Base-by-base conservation (phyloP, 2,888 invertebrate species). In the Andrena minutula region DNA sequence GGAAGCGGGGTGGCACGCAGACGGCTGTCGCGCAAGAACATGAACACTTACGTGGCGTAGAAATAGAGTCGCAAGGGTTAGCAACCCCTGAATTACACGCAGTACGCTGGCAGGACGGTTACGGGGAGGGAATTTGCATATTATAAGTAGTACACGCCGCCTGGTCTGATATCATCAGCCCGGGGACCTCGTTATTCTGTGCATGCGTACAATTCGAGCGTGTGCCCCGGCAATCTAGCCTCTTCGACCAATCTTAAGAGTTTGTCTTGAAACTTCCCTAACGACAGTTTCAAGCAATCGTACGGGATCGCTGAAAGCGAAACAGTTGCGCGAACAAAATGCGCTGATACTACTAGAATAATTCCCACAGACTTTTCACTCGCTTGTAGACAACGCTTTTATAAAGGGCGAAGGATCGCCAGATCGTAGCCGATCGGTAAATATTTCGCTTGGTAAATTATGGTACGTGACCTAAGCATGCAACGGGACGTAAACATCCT, bases 81-180 rank as follows among this genome's bases (percentile, higher is more conserved):
- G 86, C 88, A 91, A 91, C 90, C 90, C 91, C 90, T 90, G 86
- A 91, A 90, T 92, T 89, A 90, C 89, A 89, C 85, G 84, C 85
- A 84, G 88, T 68, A 87, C 82, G 84, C 87, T 71, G 79, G 77
- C 80, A 86, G 83, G 82, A 68, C 82, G 82, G 85, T 75, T 87
- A 86, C 84, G 86, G 86, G 87, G 88, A 86, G 86, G 82, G 87
- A 91, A 94, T 94, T 94, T 93, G 93, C 94, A 94, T 94, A 93
- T 93, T 93, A 92, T 93, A 93, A 94, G 93, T 93, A 93, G 92
- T 93, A 92, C 93, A 93, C 87, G 93, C 90, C 91, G 91, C 90
- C 88, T 83, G 79, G 86, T 66, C 89, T 89, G 93, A 93, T 93
- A 93, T 92, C 88, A 93, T 93, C 92, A 82, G 79, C 49, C 58